Percentiles rank a stretch among this genome's conserved stretches.
These are phyloP conservation scores for Clarias laeviceps DNA, from an alignment of 2,797 vertebrate species.

Conservation along the genomic window DNA sequence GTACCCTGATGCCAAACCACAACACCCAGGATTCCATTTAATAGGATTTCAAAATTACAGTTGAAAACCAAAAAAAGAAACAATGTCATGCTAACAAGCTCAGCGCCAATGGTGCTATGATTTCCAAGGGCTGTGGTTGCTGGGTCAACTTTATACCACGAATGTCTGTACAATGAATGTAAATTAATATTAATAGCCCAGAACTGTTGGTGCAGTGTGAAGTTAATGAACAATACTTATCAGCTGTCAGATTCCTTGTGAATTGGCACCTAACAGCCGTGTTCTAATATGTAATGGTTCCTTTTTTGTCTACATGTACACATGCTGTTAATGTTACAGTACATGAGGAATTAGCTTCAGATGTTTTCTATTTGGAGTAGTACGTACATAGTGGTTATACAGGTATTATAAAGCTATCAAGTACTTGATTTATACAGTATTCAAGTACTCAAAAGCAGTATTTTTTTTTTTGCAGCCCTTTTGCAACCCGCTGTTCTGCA, in stretches of 20 bases:
- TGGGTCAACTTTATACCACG: neutral
- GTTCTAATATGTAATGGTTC: neutral
- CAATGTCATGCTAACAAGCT: neutral
- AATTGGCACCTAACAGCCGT: neutral
- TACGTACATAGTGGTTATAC: neutral
- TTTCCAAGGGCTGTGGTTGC: neutral
- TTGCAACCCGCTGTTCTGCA: neutral
- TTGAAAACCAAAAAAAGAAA: neutral
- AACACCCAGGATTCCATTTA: slow-evolving; percentile 3
- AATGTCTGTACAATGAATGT: neutral
- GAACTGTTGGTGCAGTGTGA: neutral
- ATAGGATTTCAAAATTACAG: neutral
- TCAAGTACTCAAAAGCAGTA: neutral
- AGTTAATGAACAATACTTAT: neutral
- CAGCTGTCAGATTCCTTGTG: neutral
- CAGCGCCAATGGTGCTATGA: neutral
- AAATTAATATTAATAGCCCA: neutral
- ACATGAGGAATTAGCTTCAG: neutral
- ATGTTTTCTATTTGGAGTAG: neutral
- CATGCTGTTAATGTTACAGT: neutral
- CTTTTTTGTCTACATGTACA: neutral
- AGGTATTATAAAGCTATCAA: neutral
- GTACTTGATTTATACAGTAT: neutral
- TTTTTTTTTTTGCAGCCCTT: neutral
- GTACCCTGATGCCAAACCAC: neutral